Evolutionary conservation across 2,888 invertebrate species (phyloP).

Genomic region (Apodemia hepburni): DNA sequence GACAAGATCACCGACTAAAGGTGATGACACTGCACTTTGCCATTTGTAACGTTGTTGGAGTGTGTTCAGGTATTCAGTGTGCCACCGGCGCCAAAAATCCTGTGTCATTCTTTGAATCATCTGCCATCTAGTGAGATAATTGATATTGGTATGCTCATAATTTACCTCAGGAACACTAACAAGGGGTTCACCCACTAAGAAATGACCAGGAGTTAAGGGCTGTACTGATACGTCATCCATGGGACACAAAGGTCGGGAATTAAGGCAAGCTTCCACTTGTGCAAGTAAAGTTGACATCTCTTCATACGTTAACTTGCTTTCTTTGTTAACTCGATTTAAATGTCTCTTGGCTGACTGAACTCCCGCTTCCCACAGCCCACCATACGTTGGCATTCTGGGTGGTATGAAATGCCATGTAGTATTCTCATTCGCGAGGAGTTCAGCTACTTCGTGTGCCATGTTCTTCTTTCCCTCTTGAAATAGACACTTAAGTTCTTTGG

Average conservation of each 20-base stretch:
- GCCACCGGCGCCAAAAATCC: conserved; percentile 36
- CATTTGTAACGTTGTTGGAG: conserved; percentile 33
- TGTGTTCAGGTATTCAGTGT: conserved; percentile 33
- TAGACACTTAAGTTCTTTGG: too few relatives aligned
- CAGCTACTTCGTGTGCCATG: background rate
- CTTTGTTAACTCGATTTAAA: too few relatives aligned
- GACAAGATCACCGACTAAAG: conserved; percentile 28
- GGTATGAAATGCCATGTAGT: too few relatives aligned
- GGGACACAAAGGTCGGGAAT: conserved; percentile 10
- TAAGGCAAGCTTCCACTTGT: conserved; percentile 20
- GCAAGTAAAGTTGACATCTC: conserved; percentile 13
- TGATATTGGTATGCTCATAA: conserved; percentile 20
- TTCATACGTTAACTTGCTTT: conserved; percentile 20
- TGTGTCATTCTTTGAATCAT: conserved; percentile 33
- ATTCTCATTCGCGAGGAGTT: too few relatives aligned
- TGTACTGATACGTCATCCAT: too few relatives aligned
- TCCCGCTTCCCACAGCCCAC: too few relatives aligned
- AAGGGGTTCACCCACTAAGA: too few relatives aligned
- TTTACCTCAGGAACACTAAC: too few relatives aligned
- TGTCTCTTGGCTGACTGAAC: too few relatives aligned
- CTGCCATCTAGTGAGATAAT: conserved; percentile 33
- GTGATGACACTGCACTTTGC: conserved; percentile 21
- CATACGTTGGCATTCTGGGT: too few relatives aligned
- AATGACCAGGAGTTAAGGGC: too few relatives aligned
- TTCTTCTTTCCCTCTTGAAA: background rate